These are phyloP conservation scores for Ianthella basta DNA, from an alignment of 37 sponge, comb jelly and placozoan genomes.

Conservation along the genomic window DNA sequence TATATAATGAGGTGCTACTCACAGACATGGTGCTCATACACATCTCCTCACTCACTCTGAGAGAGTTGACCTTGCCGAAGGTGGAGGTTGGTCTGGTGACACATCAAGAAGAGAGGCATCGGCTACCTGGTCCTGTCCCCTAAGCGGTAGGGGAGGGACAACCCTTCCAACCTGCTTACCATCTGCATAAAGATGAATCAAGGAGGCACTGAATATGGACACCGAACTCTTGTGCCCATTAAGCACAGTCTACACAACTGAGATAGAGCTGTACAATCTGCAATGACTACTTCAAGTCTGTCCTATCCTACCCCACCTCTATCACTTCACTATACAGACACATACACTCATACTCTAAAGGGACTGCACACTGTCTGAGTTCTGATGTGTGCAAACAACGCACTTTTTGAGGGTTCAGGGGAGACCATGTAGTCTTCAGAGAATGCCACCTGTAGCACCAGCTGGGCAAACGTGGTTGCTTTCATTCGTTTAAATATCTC, in stretches of 20 bases:
- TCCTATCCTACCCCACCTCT: no score
- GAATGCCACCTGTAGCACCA: constrained; percentile 74
- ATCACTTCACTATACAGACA: no score
- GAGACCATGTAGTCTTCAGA: constrained; percentile 13
- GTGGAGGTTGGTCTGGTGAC: constrained; percentile 51
- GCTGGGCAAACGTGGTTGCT: constrained; percentile 93
- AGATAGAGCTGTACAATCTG: no score
- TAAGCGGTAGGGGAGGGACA: background rate
- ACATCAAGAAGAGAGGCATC: background rate
- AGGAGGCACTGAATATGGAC: no score
- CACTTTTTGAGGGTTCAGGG: constrained; percentile 4
- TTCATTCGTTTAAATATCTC: constrained; percentile 97
- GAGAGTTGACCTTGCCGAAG: constrained; percentile 72
- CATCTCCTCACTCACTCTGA: constrained; percentile 46
- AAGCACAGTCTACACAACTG: no score
- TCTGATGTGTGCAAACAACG: no score
- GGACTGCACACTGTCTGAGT: no score
- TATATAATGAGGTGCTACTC: no score
- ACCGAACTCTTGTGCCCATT: no score
- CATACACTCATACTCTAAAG: no score
- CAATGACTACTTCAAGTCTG: no score
- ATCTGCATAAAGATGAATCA: background rate
- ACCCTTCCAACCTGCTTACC: background rate
- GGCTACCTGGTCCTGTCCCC: background rate
- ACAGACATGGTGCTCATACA: background rate